Percentiles rank a stretch among this genome's conserved stretches.
These are phyloP conservation scores for Heliconius nattereri DNA, from an alignment of 1,140 invertebrate genomes.

Conservation along the genomic window DNA sequence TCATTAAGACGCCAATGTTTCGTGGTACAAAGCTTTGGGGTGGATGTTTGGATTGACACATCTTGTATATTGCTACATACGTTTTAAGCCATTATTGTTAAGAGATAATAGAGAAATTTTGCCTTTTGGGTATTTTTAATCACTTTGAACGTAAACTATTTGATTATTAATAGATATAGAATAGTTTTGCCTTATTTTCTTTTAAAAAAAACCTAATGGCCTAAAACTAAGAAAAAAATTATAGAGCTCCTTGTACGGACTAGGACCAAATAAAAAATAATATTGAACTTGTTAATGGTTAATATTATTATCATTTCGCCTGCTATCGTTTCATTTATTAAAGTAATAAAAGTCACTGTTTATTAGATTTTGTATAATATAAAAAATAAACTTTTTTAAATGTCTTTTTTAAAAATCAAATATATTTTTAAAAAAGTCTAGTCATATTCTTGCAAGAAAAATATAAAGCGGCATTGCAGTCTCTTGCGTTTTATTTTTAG, in stretches of 20 bases:
- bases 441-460: background rate
- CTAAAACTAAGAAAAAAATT: too few species aligned
- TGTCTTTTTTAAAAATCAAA: too few species aligned
- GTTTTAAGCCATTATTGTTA: slow-evolving; percentile 24
- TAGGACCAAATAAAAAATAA: too few species aligned
- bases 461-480: background rate
- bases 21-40: slow-evolving; percentile 57
- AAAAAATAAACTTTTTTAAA: too few species aligned
- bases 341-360: too few species aligned
- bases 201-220: too few species aligned
- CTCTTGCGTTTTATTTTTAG: slow-evolving; percentile 26
- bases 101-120: slow-evolving; percentile 3
- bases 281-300: too few species aligned
- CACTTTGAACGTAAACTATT: background rate
- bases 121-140: background rate
- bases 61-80: slow-evolving; percentile 30
- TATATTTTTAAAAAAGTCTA: background rate
- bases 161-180: background rate
- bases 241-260: too few species aligned
- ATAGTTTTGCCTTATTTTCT: background rate
- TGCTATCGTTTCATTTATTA: too few species aligned
- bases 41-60: slow-evolving; percentile 37
- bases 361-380: too few species aligned
- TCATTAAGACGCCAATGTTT: slow-evolving; percentile 74
- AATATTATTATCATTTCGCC: too few species aligned